Conservation (phyloP, 1,140 invertebrate species). For the Linepithema humile region DNA sequence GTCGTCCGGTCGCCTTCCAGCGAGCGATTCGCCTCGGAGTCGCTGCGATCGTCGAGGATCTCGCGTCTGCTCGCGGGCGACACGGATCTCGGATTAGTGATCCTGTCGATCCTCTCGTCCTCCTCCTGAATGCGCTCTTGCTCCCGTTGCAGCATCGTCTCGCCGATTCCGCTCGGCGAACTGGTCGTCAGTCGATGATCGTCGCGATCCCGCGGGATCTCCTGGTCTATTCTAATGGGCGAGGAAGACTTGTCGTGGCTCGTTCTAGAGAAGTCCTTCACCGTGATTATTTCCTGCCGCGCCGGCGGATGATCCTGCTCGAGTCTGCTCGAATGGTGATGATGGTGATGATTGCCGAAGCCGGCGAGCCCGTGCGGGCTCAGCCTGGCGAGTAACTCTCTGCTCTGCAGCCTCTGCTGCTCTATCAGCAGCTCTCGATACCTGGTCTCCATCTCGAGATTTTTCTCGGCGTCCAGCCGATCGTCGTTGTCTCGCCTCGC, state of each 20-base stretch:
- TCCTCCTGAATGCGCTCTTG: constrained; percentile 69
- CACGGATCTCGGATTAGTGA: constrained; percentile 72
- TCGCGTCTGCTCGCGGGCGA: constrained; percentile 76
- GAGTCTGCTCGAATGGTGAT: constrained; percentile 55
- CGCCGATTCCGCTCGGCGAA: constrained; percentile 65
- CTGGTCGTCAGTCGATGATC: constrained; percentile 54
- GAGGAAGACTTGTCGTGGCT: constrained; percentile 79
- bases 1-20: constrained; percentile 78
- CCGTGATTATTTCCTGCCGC: constrained; percentile 76
- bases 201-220: constrained; percentile 60
- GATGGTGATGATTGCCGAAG: constrained; percentile 71
- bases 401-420: constrained; percentile 80
- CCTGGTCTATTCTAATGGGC: constrained; percentile 76
- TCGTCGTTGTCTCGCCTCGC: constrained; percentile 65
- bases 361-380: constrained; percentile 75
- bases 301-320: constrained; percentile 70
- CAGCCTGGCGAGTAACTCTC: constrained; percentile 78
- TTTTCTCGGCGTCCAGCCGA: constrained; percentile 69
- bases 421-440: constrained; percentile 79
- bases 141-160: constrained; percentile 66
- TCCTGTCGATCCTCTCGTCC: constrained; percentile 70
- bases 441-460: constrained; percentile 76
- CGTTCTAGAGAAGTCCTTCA: constrained; percentile 80
- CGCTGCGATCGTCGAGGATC: constrained; percentile 79
- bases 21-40: constrained; percentile 81